Evolutionary conservation across 2,888 invertebrate genomes (phyloP).

Genomic region (Trichogramma evanescens): DNA sequence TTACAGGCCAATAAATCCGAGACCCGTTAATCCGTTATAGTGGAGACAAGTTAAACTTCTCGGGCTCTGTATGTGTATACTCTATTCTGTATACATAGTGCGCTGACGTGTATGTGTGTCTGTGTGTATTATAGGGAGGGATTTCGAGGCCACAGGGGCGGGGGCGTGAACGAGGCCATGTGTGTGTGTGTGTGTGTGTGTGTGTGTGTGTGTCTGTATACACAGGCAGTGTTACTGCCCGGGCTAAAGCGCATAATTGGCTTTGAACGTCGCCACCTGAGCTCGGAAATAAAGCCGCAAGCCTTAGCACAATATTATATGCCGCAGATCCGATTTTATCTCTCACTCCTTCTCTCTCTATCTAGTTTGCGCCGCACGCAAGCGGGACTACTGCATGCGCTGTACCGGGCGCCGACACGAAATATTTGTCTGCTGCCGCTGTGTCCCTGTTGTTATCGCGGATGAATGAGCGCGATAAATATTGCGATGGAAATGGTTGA

Average conservation of each 20-base stretch:
- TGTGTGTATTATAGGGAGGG: background rate
- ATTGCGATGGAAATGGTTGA: too few species aligned
- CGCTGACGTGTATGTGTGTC: conserved; percentile 13
- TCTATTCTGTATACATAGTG: background rate
- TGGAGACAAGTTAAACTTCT: conserved; percentile 43
- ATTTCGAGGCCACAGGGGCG: conserved; percentile 13
- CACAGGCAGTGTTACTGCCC: background rate
- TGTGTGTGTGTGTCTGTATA: too few species aligned
- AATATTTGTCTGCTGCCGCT: too few species aligned
- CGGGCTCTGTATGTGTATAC: conserved; percentile 7
- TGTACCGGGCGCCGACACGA: too few species aligned
- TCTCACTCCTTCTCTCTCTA: background rate
- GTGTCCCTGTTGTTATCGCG: too few species aligned
- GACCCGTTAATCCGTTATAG: conserved; percentile 46
- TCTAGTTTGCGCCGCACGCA: background rate
- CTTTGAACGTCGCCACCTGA: conserved; percentile 47
- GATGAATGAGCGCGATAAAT: too few species aligned
- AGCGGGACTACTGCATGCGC: too few species aligned
- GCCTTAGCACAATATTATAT: conserved; percentile 25
- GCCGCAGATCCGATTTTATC: background rate
- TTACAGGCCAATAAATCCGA: conserved; percentile 44
- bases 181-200: too few species aligned
- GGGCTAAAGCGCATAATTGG: conserved; percentile 45
- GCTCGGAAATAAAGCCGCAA: conserved; percentile 32
- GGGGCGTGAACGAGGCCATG: conserved; percentile 33